Percentiles rank a stretch among this genome's conserved stretches.
These are phyloP conservation scores for Cyaniris semiargus DNA, from an alignment of 2,888 invertebrate species.

Conservation along the genomic window DNA sequence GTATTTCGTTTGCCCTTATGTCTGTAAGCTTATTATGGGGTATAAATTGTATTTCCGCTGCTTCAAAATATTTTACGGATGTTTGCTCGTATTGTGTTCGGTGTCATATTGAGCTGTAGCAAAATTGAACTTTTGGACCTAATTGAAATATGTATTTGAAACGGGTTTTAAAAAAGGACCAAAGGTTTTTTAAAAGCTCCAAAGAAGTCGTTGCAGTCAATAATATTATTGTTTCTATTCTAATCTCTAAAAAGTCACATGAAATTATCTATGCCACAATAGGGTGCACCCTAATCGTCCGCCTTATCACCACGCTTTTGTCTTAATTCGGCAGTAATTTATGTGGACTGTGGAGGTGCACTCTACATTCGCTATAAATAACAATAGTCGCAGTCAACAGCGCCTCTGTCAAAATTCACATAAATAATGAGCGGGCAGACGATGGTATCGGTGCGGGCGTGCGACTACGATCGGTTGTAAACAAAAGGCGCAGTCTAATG, in stretches of 20 bases:
- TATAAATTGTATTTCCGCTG: conserved; percentile 75
- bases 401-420: conserved; percentile 75
- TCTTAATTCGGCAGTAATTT: conserved; percentile 76
- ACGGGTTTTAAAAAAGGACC: neutral
- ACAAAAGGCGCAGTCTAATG: conserved; percentile 73
- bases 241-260: conserved; percentile 40
- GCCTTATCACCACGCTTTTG: conserved; percentile 71
- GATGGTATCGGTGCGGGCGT: conserved; percentile 64
- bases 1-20: conserved; percentile 76
- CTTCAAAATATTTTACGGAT: conserved; percentile 65
- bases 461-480: conserved; percentile 70
- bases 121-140: neutral
- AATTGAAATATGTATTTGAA: neutral
- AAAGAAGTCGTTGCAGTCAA: neutral
- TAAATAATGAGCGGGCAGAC: conserved; percentile 72
- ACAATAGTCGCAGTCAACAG: conserved; percentile 57
- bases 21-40: conserved; percentile 73
- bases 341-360: conserved; percentile 59
- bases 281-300: conserved; percentile 66
- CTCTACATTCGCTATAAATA: conserved; percentile 70
- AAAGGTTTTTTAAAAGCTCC: neutral
- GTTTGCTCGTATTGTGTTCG: conserved; percentile 48
- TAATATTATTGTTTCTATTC: neutral
- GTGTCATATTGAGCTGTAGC: neutral
- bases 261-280: conserved; percentile 59